These are phyloP conservation scores for Sitobion miscanthi DNA, from an alignment of 1,140 invertebrate species.

Conservation along the genomic window DNA sequence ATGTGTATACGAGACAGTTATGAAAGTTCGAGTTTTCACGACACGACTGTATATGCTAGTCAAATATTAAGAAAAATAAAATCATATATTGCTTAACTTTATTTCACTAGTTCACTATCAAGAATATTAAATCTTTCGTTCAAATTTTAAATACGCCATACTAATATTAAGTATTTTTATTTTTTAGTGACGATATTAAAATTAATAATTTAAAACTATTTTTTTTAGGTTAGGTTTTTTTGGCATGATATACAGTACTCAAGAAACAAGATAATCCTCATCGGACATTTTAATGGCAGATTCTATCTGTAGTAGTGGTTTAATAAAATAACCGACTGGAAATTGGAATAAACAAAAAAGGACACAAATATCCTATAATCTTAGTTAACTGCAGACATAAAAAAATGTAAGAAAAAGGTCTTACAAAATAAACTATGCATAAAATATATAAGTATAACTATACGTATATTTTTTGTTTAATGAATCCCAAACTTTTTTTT, in stretches of 20 bases:
- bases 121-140: background rate
- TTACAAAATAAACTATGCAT: constrained; percentile 2
- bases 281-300: background rate
- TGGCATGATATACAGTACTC: constrained; percentile 5
- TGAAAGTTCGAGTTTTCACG: background rate
- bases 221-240: background rate
- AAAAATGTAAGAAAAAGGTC: background rate
- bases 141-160: background rate
- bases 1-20: background rate
- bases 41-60: background rate
- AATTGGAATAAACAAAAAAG: constrained; percentile 23
- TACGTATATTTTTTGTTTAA: background rate
- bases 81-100: background rate
- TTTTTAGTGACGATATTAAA: background rate
- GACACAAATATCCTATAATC: background rate
- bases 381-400: background rate
- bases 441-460: background rate
- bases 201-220: constrained; percentile 40
- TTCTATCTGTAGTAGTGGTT: background rate
- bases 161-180: background rate
- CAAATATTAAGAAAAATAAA: background rate
- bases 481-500: background rate
- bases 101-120: background rate
- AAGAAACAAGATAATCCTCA: background rate
- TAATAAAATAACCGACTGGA: constrained; percentile 29